Percentiles rank a stretch among this genome's conserved stretches.
These are phyloP conservation scores for Cryptocephalus primarius DNA, from an alignment of 2,888 invertebrate genomes.

Conservation along the genomic window DNA sequence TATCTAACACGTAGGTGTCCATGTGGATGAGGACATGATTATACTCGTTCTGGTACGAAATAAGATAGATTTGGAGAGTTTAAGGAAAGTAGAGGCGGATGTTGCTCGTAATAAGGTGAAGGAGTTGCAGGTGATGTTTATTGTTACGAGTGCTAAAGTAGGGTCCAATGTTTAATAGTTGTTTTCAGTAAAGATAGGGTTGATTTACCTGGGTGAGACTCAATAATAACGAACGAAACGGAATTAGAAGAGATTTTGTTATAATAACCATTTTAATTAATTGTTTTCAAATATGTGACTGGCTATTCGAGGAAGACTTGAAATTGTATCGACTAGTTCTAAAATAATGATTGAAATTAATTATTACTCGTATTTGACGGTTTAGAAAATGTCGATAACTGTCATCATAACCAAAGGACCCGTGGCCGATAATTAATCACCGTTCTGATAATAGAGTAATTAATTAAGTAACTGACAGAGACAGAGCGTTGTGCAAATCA, in stretches of 20 bases:
- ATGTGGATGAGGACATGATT: constrained; percentile 99
- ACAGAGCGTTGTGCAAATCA: too few species aligned
- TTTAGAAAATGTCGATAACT: too few species aligned
- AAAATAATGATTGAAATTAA: too few species aligned
- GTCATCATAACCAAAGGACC: too few species aligned
- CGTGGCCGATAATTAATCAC: too few species aligned
- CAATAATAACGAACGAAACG: not conserved
- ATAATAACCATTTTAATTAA: too few species aligned
- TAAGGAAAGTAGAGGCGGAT: constrained; percentile 94
- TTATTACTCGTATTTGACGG: too few species aligned
- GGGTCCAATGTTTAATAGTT: constrained; percentile 99
- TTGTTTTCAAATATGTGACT: too few species aligned
- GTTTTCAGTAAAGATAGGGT: constrained; percentile 26
- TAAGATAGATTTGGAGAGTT: constrained; percentile 98
- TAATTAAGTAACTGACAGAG: too few species aligned
- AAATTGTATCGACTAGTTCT: too few species aligned
- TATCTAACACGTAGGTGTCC: constrained; percentile 43
- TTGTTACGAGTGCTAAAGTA: constrained; percentile 99
- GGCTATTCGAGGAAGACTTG: too few species aligned
- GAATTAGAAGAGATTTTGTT: not conserved
- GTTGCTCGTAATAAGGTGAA: constrained; percentile 98
- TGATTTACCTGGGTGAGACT: not conserved
- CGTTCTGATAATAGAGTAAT: too few species aligned
- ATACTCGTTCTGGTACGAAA: constrained; percentile 99
- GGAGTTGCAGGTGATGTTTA: constrained; percentile 99